A percentile compares a stretch with the other conserved stretches of the same genome.
phyloP scores from a whole-genome alignment of 2,113 vertebrate species.

The Protobothrops mucrosquamatus region DNA sequence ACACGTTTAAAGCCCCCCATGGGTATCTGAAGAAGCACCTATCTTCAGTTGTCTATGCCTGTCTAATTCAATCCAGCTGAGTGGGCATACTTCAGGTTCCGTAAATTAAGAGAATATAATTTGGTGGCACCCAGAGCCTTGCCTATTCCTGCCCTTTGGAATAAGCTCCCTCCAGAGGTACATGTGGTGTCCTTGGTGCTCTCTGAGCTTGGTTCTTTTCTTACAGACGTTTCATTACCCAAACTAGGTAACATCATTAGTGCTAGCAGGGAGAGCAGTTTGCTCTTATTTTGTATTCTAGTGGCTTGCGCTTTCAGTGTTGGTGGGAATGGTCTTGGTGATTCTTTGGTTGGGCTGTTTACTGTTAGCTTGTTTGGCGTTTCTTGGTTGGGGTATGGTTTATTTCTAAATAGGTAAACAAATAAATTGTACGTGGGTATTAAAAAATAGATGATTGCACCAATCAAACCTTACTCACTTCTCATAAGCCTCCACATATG shows the following conservation, averaged over 20 bases:
- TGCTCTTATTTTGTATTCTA: not conserved
- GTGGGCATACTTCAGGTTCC: not conserved
- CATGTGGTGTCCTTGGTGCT: not conserved
- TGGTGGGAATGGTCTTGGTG: not conserved
- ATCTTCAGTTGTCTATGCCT: not conserved
- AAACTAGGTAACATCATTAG: not conserved
- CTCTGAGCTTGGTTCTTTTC: not conserved
- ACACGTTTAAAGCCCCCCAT: not conserved
- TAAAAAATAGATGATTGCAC: not conserved
- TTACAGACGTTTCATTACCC: not conserved
- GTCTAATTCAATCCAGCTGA: not conserved
- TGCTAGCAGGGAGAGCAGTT: not conserved
- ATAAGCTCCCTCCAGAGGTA: not conserved
- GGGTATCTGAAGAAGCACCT: not conserved
- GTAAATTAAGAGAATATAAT: not conserved
- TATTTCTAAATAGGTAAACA: not conserved
- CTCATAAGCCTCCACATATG: conserved; percentile 73
- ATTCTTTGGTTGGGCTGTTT: not conserved
- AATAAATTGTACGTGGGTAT: not conserved
- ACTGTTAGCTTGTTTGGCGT: not conserved
- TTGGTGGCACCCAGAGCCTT: not conserved
- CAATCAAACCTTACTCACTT: conserved; percentile 67
- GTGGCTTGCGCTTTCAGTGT: not conserved
- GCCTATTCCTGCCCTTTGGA: not conserved
- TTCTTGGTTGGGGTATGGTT: not conserved